Conservation (phyloP, 2,113 vertebrate genomes). For the Pyrgilauda ruficollis region DNA sequence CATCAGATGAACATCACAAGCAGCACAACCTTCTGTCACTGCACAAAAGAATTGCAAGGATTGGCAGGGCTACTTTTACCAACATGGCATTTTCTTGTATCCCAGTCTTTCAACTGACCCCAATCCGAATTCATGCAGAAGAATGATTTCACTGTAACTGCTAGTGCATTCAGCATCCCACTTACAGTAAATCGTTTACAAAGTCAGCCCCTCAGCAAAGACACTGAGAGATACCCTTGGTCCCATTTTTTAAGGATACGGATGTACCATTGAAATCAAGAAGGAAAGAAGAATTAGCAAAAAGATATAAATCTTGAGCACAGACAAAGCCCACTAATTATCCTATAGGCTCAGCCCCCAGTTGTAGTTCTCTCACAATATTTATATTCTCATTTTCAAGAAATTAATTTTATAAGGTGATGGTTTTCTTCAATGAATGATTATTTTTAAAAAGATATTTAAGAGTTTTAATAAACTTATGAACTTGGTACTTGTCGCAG, state of each 20-base stretch:
- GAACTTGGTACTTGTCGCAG: neutral
- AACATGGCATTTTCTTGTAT: neutral
- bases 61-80: rapidly evolving
- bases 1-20: neutral
- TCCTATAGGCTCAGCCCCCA: neutral
- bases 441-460: neutral
- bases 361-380: neutral
- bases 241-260: neutral
- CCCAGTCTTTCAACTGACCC: neutral
- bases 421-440: neutral
- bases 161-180: neutral
- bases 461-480: neutral
- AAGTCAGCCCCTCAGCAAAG: neutral
- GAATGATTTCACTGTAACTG: neutral
- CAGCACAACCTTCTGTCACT: neutral
- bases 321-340: neutral
- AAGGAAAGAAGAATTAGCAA: neutral
- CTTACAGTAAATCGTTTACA: neutral
- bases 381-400: neutral
- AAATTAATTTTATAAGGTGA: neutral
- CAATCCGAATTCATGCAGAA: neutral
- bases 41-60: neutral
- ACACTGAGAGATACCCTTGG: neutral
- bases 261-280: neutral
- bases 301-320: neutral